Conservation (phyloP, 2,888 invertebrate genomes). For the Pogonocherus hispidulus region DNA sequence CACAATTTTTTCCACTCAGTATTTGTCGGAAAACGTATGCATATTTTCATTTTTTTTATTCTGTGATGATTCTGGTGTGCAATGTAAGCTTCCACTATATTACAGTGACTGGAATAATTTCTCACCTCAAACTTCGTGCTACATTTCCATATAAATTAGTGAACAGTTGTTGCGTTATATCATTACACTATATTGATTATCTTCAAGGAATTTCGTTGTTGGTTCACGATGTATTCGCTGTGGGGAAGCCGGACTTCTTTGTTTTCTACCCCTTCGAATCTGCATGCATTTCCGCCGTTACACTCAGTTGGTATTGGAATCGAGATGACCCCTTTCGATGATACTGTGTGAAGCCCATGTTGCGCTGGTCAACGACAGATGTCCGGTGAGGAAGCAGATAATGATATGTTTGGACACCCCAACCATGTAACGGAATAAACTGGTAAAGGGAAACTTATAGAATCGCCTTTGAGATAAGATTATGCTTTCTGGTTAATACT, state of each 20-base stretch:
- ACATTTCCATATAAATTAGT: too few species aligned
- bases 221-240: background rate
- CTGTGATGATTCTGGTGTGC: too few species aligned
- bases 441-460: background rate
- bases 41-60: too few species aligned
- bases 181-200: background rate
- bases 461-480: background rate
- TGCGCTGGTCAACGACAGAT: constrained; percentile 29
- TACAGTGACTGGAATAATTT: too few species aligned
- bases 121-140: too few species aligned
- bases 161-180: too few species aligned
- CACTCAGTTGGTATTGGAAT: constrained; percentile 17
- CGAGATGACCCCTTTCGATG: constrained; percentile 28
- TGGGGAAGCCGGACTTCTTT: constrained; percentile 21
- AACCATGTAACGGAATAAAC: constrained; percentile 21
- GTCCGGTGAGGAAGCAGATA: constrained; percentile 29
- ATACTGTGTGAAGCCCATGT: constrained; percentile 14
- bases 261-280: constrained; percentile 28
- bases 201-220: constrained; percentile 20
- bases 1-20: too few species aligned
- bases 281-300: constrained; percentile 20
- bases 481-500: too few species aligned
- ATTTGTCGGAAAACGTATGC: too few species aligned
- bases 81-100: too few species aligned
- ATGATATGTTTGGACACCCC: constrained; percentile 25